Conservation (phyloP, 2,797 vertebrate genomes). For the Melanogrammus aeglefinus region DNA sequence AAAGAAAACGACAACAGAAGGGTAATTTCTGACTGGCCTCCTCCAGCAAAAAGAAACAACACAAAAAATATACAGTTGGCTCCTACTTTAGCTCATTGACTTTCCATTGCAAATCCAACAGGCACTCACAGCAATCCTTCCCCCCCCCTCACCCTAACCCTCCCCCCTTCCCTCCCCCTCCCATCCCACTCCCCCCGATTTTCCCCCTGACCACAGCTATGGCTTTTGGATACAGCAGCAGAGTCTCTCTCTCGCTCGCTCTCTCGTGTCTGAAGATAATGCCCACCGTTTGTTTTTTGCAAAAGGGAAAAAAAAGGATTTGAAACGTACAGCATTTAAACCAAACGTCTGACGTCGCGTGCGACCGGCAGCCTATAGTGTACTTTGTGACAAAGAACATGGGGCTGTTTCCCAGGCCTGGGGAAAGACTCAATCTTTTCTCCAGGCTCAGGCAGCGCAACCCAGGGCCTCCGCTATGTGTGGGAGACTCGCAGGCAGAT, state of each 20-base stretch:
- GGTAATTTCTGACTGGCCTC: constrained; percentile 56
- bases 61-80: constrained; percentile 49
- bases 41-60: constrained; percentile 49
- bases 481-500: not conserved
- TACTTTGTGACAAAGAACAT: not conserved
- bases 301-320: constrained; percentile 49
- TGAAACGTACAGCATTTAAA: constrained; percentile 7
- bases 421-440: not conserved
- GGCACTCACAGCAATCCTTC: constrained; percentile 57
- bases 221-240: constrained; percentile 68
- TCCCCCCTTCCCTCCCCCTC: constrained; percentile 25
- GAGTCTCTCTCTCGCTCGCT: constrained; percentile 56
- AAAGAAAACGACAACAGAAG: constrained; percentile 53
- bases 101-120: constrained; percentile 75
- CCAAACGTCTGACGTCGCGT: constrained; percentile 28
- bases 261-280: constrained; percentile 66
- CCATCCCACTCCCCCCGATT: not conserved
- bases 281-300: constrained; percentile 54
- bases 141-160: not conserved
- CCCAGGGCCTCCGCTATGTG: not conserved
- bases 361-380: not conserved
- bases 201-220: constrained; percentile 70
- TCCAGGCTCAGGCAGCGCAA: not conserved
- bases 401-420: not conserved
- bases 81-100: constrained; percentile 68